Base-by-base conservation (phyloP, 1,140 invertebrate species). In the Megalonaias nervosa region DNA sequence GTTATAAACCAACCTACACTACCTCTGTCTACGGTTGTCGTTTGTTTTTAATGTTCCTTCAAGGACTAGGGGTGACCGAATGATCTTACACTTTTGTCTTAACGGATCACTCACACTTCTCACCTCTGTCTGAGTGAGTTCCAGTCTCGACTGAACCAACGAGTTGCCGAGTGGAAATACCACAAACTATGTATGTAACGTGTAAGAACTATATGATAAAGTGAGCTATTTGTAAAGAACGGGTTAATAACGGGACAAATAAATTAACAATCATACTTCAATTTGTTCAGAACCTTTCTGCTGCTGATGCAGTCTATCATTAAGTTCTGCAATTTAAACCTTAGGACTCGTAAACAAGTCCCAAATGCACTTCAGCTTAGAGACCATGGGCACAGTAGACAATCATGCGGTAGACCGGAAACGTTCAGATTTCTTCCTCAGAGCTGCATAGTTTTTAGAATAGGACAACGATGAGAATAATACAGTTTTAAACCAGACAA, bases 401-500 rank as follows among this genome's bases (percentile, higher is more conserved):
- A 26, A 17, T n/a, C 31, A 38, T 2, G 48, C 4, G 67, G 67
- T 15, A 26, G 67, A 9, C 26, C 21, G 4, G 2, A 38, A 38
- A 48, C 12, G 21, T 2, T 15, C 26, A 19, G 38, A 1, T n/a
- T 4, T 16, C 21, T 72, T 75, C 56, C 17, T 23, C 17, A 76
- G 79, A 67, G 61, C 70, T 12, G 58, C 68, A 23, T 11, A 59
- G 17, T 75, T 72, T 67, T 31, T 79, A 55, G 48, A 64, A 62
- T 56, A 75, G 17, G 71, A 75, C 62, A 58, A 71, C 38, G 62
- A 81, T 67, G 72, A 81, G 38, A 75, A 81, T 31, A 71, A 75
- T 19, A 81, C 80, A 16, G 38, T 81, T 15, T 5, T n/a, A n/a
- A n/a, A n/a, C n/a, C n/a, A n/a, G n/a, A n/a, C n/a, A n/a, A n/a